Base-by-base conservation (phyloP, 2,888 invertebrate species). In the Panopea generosa region DNA sequence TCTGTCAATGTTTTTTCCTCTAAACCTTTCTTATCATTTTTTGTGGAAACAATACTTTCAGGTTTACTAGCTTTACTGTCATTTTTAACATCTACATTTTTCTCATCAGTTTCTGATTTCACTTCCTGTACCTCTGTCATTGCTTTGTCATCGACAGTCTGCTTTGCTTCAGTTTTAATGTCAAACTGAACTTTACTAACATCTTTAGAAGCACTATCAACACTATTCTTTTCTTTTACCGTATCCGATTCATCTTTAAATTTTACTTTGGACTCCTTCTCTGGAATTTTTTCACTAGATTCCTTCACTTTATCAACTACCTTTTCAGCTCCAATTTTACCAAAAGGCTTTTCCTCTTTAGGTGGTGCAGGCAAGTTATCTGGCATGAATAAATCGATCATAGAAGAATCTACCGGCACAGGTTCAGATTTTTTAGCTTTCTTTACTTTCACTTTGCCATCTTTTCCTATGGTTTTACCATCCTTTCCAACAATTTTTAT, bases 351-450 rank as follows among this genome's bases (percentile, higher is more conserved):
- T 59, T 76, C 68, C 26, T 71, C 72, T 61, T 73, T 69, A 2
- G 33, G 26, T 43, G 52, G 47, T 20, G 45, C 62, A 14, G 73
- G 69, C 33, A 73, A 52, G 40, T 75, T 79, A 71, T 90, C 90
- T n/a, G 90, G 90, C 66, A 88, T 89, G 68, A 90, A 90, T 22
- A 90, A 67, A 66, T 90, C 90, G 6, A 82, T 84, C 81, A 87
- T 84, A 27, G 86, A 84, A 14, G 85, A 80, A 74, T 89, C 87
- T 2, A 87, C 68, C 14, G 86, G 68, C 16, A 84, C 57, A 27
- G 86, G 86, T 47, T 87, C 87, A 18, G 49, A 27, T 29, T 63
- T 72, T 49, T 77, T 77, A 9, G 60, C 20, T 33, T 72, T 72
- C 55, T 77, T 78, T 9, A 50, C 56, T 55, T 74, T 74, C n/a